These are phyloP conservation scores for Ranitomeya imitator DNA, from an alignment of 2,113 vertebrate species.

Conservation along the genomic window DNA sequence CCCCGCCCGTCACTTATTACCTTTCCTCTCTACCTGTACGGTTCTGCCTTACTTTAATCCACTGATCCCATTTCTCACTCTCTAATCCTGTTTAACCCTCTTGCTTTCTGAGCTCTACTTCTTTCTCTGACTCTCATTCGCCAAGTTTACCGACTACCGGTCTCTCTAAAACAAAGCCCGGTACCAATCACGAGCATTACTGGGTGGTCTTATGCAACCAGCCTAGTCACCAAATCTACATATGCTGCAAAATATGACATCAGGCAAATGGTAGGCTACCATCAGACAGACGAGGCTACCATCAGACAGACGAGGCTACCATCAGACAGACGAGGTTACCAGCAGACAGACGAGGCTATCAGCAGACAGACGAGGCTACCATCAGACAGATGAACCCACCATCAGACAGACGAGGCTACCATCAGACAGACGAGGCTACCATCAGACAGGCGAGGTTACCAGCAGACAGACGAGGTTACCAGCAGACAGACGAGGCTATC, in stretches of 20 bases:
- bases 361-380: too few relatives aligned
- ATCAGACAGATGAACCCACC: too few relatives aligned
- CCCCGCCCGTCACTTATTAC: background rate
- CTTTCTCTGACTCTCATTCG: background rate
- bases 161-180: background rate
- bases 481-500: too few relatives aligned
- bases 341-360: too few relatives aligned
- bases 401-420: background rate
- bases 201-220: background rate
- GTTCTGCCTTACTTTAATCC: slow-evolving; percentile 26
- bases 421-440: background rate
- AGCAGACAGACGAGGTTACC: too few relatives aligned
- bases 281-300: too few relatives aligned
- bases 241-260: background rate
- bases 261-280: background rate
- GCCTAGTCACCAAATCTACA: background rate
- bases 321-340: background rate
- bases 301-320: too few relatives aligned
- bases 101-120: background rate
- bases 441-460: too few relatives aligned
- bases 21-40: slow-evolving; percentile 18
- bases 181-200: background rate
- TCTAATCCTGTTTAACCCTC: slow-evolving; percentile 43
- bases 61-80: slow-evolving; percentile 8
- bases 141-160: background rate